phyloP scores from a whole-genome alignment of 1,140 invertebrate species.

The Nixonia krombeini region DNA sequence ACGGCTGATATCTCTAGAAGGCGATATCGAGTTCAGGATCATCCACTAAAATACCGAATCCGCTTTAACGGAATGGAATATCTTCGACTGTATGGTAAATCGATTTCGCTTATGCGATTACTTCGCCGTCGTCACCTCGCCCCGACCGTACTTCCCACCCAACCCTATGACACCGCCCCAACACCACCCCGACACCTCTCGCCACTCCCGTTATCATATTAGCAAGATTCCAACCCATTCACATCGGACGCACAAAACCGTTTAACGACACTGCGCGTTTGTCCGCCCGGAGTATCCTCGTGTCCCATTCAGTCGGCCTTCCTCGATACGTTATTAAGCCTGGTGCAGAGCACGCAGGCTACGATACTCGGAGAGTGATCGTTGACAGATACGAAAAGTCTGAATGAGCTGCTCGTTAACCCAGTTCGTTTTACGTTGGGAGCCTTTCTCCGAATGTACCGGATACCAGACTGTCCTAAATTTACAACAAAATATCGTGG shows the following conservation, averaged over 20 bases:
- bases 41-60: too few relatives aligned
- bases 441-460: constrained; percentile 15
- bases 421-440: constrained; percentile 21
- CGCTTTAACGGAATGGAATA: constrained; percentile 7
- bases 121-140: constrained; percentile 7
- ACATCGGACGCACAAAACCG: too few relatives aligned
- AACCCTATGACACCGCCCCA: too few relatives aligned
- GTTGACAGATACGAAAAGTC: constrained; percentile 29
- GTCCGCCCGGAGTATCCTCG: too few relatives aligned
- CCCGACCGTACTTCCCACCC: too few relatives aligned
- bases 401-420: constrained; percentile 32
- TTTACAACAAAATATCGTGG: background rate
- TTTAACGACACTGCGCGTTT: too few relatives aligned
- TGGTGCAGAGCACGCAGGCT: constrained; percentile 16
- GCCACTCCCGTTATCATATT: too few relatives aligned
- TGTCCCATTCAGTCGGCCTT: constrained; percentile 1
- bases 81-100: constrained; percentile 13
- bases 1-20: too few relatives aligned
- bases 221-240: too few relatives aligned
- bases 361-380: constrained; percentile 22
- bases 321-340: too few relatives aligned
- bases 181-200: too few relatives aligned
- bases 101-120: constrained; percentile 20
- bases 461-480: constrained; percentile 1
- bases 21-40: too few relatives aligned